These are phyloP conservation scores for Nephrocerus scutellatus DNA, from an alignment of 2,888 invertebrate genomes.

Conservation along the genomic window DNA sequence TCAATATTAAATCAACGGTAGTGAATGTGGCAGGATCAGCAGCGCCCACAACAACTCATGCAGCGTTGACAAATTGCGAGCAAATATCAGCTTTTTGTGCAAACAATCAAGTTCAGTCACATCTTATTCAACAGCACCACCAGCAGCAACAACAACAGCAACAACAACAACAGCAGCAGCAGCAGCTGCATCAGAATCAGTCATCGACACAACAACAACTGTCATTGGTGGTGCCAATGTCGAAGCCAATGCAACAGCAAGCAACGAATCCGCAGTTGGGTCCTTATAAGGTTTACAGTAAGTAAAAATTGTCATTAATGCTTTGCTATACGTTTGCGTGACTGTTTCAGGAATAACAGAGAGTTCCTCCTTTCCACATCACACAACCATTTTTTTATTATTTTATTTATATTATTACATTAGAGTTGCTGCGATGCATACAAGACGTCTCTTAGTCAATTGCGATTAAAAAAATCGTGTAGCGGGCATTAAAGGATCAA, in stretches of 20 bases:
- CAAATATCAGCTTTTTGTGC: constrained; percentile 27
- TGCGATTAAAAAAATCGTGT: too few relatives aligned
- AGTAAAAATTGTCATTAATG: constrained; percentile 30
- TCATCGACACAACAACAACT: constrained; percentile 26
- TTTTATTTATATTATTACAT: neutral
- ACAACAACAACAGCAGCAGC: constrained; percentile 26
- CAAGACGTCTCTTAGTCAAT: too few relatives aligned
- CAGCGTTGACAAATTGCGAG: constrained; percentile 24
- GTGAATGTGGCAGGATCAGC: constrained; percentile 33
- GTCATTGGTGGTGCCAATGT: too few relatives aligned
- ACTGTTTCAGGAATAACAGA: neutral
- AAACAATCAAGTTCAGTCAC: constrained; percentile 22
- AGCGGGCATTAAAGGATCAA: too few relatives aligned
- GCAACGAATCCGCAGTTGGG: constrained; percentile 42
- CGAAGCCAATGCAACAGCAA: too few relatives aligned
- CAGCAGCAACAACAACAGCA: constrained; percentile 27
- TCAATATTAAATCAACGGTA: too few relatives aligned
- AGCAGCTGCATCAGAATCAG: constrained; percentile 36
- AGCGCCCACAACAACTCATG: constrained; percentile 30
- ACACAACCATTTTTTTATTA: neutral
- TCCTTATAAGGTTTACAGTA: constrained; percentile 48
- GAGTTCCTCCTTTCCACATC: neutral
- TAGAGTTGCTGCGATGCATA: too few relatives aligned
- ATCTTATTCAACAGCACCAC: constrained; percentile 22
- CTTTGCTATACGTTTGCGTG: neutral